Conservation (phyloP, 2,113 vertebrate genomes). For the Miniopterus natalensis region DNA sequence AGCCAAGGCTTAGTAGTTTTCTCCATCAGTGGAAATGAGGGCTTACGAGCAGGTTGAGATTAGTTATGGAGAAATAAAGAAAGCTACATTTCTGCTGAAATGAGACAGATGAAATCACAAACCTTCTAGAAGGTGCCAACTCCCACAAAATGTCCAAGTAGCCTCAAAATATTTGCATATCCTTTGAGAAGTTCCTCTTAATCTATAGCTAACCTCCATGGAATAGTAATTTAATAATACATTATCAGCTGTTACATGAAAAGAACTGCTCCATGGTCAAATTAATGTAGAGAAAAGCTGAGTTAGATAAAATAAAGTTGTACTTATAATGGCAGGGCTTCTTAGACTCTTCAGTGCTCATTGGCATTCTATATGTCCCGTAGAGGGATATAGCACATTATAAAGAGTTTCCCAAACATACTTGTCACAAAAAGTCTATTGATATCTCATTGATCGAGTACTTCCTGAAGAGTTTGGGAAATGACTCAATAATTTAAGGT, state of each 20-base stretch:
- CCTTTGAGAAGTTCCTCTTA: not conserved
- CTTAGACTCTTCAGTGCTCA: conserved; percentile 47
- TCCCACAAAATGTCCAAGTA: conserved; percentile 38
- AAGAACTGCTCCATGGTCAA: not conserved
- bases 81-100: conserved; percentile 31
- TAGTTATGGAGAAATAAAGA: conserved; percentile 20
- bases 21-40: not conserved
- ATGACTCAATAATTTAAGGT: conserved; percentile 10
- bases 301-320: conserved; percentile 28
- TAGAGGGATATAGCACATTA: not conserved
- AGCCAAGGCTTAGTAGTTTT: conserved; percentile 12
- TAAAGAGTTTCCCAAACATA: conserved; percentile 46
- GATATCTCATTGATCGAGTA: not conserved
- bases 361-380: not conserved
- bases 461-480: conserved; percentile 8
- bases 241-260: not conserved
- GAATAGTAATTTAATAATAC: not conserved
- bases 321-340: conserved; percentile 18
- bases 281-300: conserved; percentile 27
- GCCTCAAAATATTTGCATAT: conserved; percentile 3
- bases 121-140: not conserved
- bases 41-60: not conserved
- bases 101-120: conserved; percentile 32
- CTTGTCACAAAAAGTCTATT: conserved; percentile 19
- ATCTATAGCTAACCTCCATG: conserved; percentile 11